A percentile compares a stretch with the other conserved stretches of the same genome.
Conservation (phyloP, 2,888 invertebrate species). For the Pheosia tremula region DNA sequence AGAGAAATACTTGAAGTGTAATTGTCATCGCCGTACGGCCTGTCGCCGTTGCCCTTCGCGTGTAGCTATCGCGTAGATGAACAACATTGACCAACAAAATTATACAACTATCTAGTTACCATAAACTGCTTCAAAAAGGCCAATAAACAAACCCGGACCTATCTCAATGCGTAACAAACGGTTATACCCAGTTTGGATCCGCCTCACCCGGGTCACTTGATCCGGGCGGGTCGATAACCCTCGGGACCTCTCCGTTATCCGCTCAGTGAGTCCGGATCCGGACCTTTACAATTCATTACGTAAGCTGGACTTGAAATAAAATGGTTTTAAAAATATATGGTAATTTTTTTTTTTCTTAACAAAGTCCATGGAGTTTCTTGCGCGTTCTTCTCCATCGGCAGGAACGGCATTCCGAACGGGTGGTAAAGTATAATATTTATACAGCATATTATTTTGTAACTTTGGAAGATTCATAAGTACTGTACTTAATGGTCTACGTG, state of each 20-base stretch:
- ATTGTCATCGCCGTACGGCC: no score
- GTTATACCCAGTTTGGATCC: conserved; percentile 38
- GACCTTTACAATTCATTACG: conserved; percentile 30
- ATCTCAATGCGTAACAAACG: conserved; percentile 26
- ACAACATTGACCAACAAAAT: no score
- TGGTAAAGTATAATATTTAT: no score
- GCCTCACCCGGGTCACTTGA: conserved; percentile 42
- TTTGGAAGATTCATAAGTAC: no score
- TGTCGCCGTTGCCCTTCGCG: no score
- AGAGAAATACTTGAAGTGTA: no score
- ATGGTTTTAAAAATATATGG: not conserved
- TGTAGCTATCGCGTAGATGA: no score
- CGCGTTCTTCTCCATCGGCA: no score
- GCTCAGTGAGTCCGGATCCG: conserved; percentile 31
- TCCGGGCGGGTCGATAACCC: conserved; percentile 46
- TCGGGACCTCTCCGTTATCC: conserved; percentile 16
- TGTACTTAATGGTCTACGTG: no score
- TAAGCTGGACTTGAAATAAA: not conserved
- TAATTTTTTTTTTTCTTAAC: not conserved
- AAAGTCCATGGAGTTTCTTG: no score
- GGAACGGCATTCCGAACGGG: no score
- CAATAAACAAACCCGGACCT: conserved; percentile 33
- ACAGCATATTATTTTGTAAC: no score
- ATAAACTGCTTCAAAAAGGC: conserved; percentile 5
- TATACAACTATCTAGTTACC: not conserved